phyloP scores from a whole-genome alignment of 2,888 invertebrate species.

The Chymomyza amoena region DNA sequence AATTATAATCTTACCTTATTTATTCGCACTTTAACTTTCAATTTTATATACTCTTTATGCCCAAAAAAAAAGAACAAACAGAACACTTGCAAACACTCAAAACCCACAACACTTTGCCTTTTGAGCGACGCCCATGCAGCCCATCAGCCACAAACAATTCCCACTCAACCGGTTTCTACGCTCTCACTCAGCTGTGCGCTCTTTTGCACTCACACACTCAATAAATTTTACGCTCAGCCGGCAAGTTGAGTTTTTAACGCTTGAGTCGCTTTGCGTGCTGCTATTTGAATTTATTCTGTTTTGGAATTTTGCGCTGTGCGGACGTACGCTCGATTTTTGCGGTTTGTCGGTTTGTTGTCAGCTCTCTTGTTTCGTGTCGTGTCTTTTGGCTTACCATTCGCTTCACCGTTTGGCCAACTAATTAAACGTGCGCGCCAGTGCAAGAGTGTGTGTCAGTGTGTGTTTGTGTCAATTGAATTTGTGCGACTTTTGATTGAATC shows the following conservation, averaged over 20 bases:
- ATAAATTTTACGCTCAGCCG: background rate
- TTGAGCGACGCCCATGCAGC: slow-evolving; percentile 10
- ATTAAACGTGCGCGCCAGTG: too few species aligned
- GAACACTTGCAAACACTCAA: too few species aligned
- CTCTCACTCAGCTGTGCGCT: background rate
- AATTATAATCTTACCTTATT: too few species aligned
- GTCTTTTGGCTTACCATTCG: slow-evolving; percentile 1
- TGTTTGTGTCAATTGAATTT: slow-evolving; percentile 45
- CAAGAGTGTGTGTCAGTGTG: slow-evolving; percentile 31
- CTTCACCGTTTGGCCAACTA: background rate
- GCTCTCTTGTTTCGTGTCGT: slow-evolving; percentile 20
- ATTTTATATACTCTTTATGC: background rate
- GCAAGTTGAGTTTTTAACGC: slow-evolving; percentile 1
- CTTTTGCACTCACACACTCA: background rate
- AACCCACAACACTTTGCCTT: background rate
- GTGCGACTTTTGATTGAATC: slow-evolving; percentile 48
- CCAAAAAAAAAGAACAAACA: too few species aligned
- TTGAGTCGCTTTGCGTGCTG: background rate
- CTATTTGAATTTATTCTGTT: slow-evolving; percentile 39
- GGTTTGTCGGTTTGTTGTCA: slow-evolving; percentile 46
- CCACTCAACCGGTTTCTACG: background rate
- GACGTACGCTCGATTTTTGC: slow-evolving; percentile 14
- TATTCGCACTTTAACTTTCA: background rate
- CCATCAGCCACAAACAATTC: slow-evolving; percentile 14
- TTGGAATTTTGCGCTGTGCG: slow-evolving; percentile 51